Evolutionary conservation across 2,797 vertebrate species (phyloP), one percentile per base, ranked within the genome.

Genomic region (Florisuga fusca): DNA sequence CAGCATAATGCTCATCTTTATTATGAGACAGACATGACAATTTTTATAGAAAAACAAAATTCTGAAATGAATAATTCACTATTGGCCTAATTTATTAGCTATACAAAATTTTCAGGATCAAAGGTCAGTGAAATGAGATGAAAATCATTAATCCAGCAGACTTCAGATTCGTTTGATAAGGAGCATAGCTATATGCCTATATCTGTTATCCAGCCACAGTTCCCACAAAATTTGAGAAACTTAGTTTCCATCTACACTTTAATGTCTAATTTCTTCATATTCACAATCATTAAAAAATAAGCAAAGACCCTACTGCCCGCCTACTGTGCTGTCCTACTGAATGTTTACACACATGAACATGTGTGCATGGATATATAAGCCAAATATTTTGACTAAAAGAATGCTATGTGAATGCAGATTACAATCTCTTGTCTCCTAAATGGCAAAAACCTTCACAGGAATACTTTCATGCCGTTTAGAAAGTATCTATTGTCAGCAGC

Each of bases 301-400:
- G 31, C 43, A 48, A n/a, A 64, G 50, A 50, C 18, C 15, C n/a
- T 21, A 4, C 27, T 79, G 51, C n/a, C 34, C 38, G 13, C 38
- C 50, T 53, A 12, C 45, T 84, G 29, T 17, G 20, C 67, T 82
- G 19, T 26, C 29, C 12, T 12, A 63, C 38, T 43, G 27, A 5
- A 3, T 25, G 53, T 53, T 55, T 79, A 64, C 58, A 87, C 15
- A 64, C 31, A 38, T 4, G 18, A 29, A 43, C 36, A 55, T 1
- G 2, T 6, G 16, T 58, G 4, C 38, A 29, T 12, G 8, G 36
- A 61, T 36, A 68, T 3, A 82, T 90, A 84, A 86, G 19, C 21
- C 62, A 93, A 89, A 75, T 78, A 71, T 77, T 94, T 89, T 74
- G 23, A 58, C 31, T 76, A 51, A 62, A 87, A 90, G 6, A 88